Evolutionary conservation across 1,140 invertebrate genomes (phyloP).

Genomic region (Drosophila parvula): DNA sequence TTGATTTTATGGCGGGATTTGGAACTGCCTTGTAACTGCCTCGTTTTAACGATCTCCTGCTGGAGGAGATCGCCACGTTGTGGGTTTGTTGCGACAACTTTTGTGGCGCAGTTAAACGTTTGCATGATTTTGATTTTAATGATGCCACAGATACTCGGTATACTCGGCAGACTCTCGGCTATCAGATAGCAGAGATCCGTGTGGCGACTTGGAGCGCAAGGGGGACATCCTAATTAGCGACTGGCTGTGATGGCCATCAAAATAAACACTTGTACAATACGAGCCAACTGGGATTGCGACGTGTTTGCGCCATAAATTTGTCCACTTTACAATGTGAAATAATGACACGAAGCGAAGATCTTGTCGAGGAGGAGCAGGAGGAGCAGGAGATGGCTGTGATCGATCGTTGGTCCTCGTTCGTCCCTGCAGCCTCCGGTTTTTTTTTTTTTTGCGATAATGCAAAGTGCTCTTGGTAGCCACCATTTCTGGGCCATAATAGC

Average conservation of each 20-base stretch:
- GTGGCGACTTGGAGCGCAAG: neutral
- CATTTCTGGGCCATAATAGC: slow-evolving; percentile 68
- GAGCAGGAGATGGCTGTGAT: slow-evolving; percentile 10
- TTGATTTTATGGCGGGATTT: slow-evolving; percentile 39
- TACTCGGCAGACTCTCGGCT: neutral
- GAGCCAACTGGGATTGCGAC: slow-evolving; percentile 64
- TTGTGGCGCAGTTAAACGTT: slow-evolving; percentile 78
- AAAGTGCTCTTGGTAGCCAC: slow-evolving; percentile 46
- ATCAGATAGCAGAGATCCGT: slow-evolving; percentile 10
- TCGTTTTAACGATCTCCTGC: slow-evolving; percentile 45
- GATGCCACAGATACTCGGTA: slow-evolving; percentile 51
- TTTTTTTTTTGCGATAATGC: slow-evolving; percentile 26
- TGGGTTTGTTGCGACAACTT: slow-evolving; percentile 69
- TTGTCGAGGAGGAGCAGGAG: neutral
- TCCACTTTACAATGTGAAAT: slow-evolving; percentile 73
- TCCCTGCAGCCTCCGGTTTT: neutral
- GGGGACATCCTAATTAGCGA: slow-evolving; percentile 75
- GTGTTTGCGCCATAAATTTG: slow-evolving; percentile 71
- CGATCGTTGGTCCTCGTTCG: slow-evolving; percentile 9
- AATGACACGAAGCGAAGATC: slow-evolving; percentile 24
- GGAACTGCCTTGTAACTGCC: slow-evolving; percentile 48
- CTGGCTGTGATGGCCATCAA: slow-evolving; percentile 73
- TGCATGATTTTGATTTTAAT: slow-evolving; percentile 82
- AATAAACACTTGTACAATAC: slow-evolving; percentile 81
- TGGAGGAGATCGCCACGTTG: slow-evolving; percentile 10